Evolutionary conservation across 2,888 invertebrate species (phyloP).

Genomic region (Drosophila melanocephala): DNA sequence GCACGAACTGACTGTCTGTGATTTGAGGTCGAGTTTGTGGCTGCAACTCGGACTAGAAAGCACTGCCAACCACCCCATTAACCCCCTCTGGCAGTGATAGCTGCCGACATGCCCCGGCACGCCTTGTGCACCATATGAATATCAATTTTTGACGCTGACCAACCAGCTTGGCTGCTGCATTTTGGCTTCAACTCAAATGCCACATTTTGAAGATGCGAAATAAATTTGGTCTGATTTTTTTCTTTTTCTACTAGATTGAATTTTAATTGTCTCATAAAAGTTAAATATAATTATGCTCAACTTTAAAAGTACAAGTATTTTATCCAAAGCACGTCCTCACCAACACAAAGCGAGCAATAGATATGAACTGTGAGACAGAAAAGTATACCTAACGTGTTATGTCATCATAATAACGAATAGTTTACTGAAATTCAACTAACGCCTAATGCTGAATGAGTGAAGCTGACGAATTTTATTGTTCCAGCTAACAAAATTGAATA

Average conservation of each 20-base stretch:
- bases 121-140: constrained; percentile 55
- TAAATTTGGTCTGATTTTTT: neutral
- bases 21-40: constrained; percentile 61
- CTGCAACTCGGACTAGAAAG: constrained; percentile 35
- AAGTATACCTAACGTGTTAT: neutral
- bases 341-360: neutral
- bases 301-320: neutral
- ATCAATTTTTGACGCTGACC: constrained; percentile 43
- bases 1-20: constrained; percentile 53
- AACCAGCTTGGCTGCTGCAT: neutral
- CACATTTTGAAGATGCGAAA: neutral
- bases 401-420: neutral
- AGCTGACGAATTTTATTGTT: neutral
- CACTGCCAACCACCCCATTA: neutral
- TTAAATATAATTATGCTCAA: constrained; percentile 16
- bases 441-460: too few species aligned
- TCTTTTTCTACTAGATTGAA: constrained; percentile 12
- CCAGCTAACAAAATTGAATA: neutral
- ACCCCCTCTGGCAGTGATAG: constrained; percentile 14
- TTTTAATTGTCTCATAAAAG: constrained; percentile 35
- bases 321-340: neutral
- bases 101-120: constrained; percentile 38
- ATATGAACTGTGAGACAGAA: too few species aligned
- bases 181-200: constrained; percentile 26
- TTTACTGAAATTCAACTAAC: too few species aligned